phyloP scores from a whole-genome alignment of 2,797 vertebrate genomes.

The Dicrostonyx torquatus region DNA sequence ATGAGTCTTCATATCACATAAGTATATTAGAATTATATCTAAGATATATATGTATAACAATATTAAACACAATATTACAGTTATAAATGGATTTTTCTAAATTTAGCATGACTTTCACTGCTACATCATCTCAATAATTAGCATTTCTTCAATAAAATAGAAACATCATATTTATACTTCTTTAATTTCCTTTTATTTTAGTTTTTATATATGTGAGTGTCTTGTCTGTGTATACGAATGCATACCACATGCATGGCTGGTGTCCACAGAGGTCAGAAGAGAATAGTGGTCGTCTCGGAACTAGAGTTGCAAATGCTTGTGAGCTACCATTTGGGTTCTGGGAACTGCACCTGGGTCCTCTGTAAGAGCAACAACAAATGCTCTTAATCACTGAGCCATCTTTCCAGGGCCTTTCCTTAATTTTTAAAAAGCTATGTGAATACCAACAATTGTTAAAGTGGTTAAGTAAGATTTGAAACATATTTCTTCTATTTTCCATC shows the following conservation, averaged over 20 bases:
- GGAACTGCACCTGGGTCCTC: too few relatives aligned
- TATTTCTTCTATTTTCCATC: background rate
- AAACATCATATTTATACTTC: background rate
- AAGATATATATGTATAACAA: constrained; percentile 23
- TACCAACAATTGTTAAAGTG: constrained; percentile 2
- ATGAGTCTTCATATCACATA: background rate
- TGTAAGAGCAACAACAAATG: background rate
- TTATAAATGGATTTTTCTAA: background rate
- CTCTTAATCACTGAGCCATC: background rate
- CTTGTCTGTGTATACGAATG: background rate
- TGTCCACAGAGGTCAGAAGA: background rate
- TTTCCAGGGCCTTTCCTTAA: background rate
- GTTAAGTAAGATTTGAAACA: background rate
- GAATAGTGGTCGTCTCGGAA: background rate
- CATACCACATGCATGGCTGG: background rate
- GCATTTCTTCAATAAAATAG: constrained; percentile 20
- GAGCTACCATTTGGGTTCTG: background rate
- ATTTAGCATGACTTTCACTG: background rate
- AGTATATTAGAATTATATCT: background rate
- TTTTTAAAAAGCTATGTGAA: background rate
- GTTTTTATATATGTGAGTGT: background rate
- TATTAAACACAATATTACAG: background rate
- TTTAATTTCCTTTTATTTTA: background rate
- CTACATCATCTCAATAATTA: background rate
- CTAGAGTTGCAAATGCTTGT: background rate